Conservation (phyloP, 2,113 vertebrate genomes). For the Emydura subglobosa region DNA sequence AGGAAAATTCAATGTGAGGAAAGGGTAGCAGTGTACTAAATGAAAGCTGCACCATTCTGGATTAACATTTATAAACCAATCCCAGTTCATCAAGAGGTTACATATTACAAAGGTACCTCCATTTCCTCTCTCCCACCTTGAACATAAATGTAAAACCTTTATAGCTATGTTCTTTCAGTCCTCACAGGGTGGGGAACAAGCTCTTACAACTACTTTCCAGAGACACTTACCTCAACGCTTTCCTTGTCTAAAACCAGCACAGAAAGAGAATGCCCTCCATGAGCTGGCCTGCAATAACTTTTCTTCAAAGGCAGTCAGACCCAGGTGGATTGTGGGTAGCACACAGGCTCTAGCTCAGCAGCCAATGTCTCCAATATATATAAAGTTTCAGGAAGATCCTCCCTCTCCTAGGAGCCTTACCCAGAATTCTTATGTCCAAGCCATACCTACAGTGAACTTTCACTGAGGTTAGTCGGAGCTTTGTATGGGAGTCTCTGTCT, state of each 20-base stretch:
- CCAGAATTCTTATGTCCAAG: fast-evolving
- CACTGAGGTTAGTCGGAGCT: neutral
- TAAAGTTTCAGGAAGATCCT: neutral
- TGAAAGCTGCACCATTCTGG: neutral
- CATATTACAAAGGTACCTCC: neutral
- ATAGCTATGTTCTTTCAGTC: neutral
- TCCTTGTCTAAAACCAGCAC: neutral
- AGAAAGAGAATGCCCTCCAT: neutral
- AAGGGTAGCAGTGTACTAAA: neutral
- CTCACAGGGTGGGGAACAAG: neutral
- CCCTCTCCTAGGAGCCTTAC: neutral
- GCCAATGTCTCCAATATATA: neutral
- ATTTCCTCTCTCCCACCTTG: neutral
- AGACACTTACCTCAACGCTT: neutral
- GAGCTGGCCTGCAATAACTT: neutral
- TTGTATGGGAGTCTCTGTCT: neutral
- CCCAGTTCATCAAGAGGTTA: neutral
- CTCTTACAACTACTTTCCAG: too few species aligned
- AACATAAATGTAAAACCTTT: too few species aligned
- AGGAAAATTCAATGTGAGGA: neutral
- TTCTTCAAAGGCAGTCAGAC: neutral
- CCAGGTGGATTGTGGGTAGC: neutral
- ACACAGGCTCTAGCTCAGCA: too few species aligned
- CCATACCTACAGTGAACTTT: neutral
- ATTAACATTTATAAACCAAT: neutral